A percentile compares a stretch with the other conserved stretches of the same genome.
Conservation (phyloP, 1,140 invertebrate species). For the Aphelinus atriplicis region DNA sequence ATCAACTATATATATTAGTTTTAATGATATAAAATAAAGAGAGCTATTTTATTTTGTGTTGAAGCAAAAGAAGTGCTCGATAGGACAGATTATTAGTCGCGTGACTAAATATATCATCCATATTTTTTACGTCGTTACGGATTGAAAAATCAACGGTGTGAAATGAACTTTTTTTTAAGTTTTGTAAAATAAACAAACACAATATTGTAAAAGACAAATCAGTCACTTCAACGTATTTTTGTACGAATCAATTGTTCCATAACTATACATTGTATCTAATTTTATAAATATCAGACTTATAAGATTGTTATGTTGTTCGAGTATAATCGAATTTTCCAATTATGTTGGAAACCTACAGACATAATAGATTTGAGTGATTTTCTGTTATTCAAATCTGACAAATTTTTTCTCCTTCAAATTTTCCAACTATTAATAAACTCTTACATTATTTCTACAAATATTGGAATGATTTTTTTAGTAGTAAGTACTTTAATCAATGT, state of each 20-base stretch:
- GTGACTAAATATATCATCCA: background rate
- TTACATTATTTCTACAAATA: constrained; percentile 25
- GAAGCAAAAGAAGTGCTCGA: constrained; percentile 6
- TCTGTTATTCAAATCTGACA: constrained; percentile 4
- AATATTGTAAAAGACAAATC: constrained; percentile 3
- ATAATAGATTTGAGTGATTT: background rate
- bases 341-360: constrained; percentile 3
- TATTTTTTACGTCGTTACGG: background rate
- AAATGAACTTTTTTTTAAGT: constrained; percentile 11
- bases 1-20: background rate
- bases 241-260: constrained; percentile 3
- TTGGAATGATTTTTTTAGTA: too few relatives aligned
- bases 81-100: background rate
- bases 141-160: background rate
- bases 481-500: too few relatives aligned
- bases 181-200: constrained; percentile 2
- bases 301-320: constrained; percentile 32
- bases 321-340: constrained; percentile 20
- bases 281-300: constrained; percentile 31
- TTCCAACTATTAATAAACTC: constrained; percentile 25
- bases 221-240: constrained; percentile 8
- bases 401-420: constrained; percentile 12
- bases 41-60: constrained; percentile 1
- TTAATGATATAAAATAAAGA: constrained; percentile 4
- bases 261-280: constrained; percentile 16